phyloP scores from a whole-genome alignment of 1,140 invertebrate species.

The Drosophila pandora region DNA sequence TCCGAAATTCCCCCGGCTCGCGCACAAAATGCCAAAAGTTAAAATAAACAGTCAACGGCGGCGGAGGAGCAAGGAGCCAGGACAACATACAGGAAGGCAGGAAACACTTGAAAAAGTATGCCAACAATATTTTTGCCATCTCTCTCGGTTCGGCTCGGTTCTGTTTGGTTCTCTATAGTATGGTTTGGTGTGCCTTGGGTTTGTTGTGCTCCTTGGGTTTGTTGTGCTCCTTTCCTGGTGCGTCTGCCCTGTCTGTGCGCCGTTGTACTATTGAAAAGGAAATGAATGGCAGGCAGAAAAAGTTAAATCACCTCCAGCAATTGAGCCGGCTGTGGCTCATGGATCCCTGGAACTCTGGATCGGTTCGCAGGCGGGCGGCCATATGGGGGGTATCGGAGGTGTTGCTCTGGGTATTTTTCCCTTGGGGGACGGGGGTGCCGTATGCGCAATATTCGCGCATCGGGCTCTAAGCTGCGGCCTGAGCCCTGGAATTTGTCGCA shows the following conservation, averaged over 20 bases:
- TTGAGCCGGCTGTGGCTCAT: constrained; percentile 32
- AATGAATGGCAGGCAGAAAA: constrained; percentile 77
- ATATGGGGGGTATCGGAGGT: constrained; percentile 1
- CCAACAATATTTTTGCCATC: constrained; percentile 72
- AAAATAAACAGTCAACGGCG: constrained; percentile 61
- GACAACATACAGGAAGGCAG: constrained; percentile 60
- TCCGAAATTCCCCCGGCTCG: constrained; percentile 54
- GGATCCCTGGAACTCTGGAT: constrained; percentile 16
- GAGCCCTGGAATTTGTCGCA: constrained; percentile 61
- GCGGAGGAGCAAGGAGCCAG: constrained; percentile 16
- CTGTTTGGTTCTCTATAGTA: neutral
- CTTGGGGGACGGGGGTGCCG: constrained; percentile 39
- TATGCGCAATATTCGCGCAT: constrained; percentile 71
- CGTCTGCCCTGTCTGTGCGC: constrained; percentile 41
- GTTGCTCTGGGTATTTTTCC: constrained; percentile 23
- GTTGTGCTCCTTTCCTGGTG: neutral
- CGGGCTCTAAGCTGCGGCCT: constrained; percentile 53
- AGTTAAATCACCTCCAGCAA: constrained; percentile 78
- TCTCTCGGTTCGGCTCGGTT: constrained; percentile 12
- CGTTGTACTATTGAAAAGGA: constrained; percentile 78
- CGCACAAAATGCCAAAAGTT: constrained; percentile 74
- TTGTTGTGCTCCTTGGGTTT: neutral
- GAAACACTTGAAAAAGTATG: constrained; percentile 80
- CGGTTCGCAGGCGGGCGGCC: neutral
- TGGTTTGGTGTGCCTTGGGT: too few species aligned